Conservation (phyloP, 2,888 invertebrate genomes). For the Drosophila neotestacea region DNA sequence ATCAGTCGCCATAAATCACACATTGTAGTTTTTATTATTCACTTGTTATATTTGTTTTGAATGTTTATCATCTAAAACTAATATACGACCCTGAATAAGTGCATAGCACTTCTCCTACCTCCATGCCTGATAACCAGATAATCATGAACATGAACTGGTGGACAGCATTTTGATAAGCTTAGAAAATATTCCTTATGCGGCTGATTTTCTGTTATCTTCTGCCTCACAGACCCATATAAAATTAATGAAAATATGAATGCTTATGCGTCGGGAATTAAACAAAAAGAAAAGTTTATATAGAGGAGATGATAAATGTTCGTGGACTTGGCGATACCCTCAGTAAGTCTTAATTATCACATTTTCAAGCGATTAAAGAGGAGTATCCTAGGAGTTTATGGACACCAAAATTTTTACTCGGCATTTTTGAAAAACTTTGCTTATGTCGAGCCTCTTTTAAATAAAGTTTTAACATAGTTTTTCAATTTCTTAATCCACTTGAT, state of each 20-base stretch:
- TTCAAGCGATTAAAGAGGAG: not conserved
- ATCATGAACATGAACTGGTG: constrained; percentile 18
- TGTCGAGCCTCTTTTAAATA: too few relatives aligned
- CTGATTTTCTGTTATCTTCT: constrained; percentile 39
- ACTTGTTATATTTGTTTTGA: constrained; percentile 14
- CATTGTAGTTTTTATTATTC: constrained; percentile 4
- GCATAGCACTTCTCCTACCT: constrained; percentile 5
- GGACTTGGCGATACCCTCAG: not conserved
- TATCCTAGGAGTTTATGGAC: too few relatives aligned
- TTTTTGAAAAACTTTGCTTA: too few relatives aligned
- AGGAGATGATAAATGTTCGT: not conserved
- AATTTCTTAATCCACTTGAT: too few relatives aligned
- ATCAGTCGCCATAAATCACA: constrained; percentile 17
- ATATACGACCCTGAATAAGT: constrained; percentile 54
- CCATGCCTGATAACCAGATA: constrained; percentile 23
- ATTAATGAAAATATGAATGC: constrained; percentile 8
- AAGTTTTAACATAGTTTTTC: too few relatives aligned
- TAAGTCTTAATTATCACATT: too few relatives aligned
- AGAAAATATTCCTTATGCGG: constrained; percentile 1
- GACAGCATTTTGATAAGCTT: constrained; percentile 32
- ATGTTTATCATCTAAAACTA: constrained; percentile 46
- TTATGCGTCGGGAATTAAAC: not conserved
- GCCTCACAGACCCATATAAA: constrained; percentile 33
- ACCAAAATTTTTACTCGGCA: too few relatives aligned
- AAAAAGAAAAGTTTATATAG: not conserved